phyloP scores from a whole-genome alignment of 2,888 invertebrate genomes.

The Autographa gamma region DNA sequence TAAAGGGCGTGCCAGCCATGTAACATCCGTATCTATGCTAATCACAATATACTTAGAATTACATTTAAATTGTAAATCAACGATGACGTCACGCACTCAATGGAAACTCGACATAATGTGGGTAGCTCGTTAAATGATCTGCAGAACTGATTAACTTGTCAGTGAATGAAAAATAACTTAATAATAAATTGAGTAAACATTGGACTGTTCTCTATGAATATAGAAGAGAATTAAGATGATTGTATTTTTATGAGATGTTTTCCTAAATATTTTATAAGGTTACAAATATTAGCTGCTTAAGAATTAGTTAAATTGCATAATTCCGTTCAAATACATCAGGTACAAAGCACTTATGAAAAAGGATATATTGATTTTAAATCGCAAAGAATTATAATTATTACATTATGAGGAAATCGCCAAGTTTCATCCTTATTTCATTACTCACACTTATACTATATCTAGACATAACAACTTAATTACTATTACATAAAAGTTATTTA shows the following conservation, averaged over 20 bases:
- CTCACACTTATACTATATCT: not conserved
- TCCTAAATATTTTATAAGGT: too few species aligned
- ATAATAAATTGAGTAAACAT: not conserved
- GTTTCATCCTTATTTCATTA: too few species aligned
- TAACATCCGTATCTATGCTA: slow-evolving; percentile 16
- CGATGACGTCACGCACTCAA: slow-evolving; percentile 30
- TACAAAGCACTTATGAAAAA: too few species aligned
- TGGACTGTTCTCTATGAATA: not conserved
- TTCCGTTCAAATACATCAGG: too few species aligned
- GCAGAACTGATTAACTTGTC: not conserved
- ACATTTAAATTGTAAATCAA: slow-evolving; percentile 45
- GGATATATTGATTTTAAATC: too few species aligned
- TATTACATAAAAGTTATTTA: not conserved
- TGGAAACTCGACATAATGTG: slow-evolving; percentile 12
- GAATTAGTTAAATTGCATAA: too few species aligned
- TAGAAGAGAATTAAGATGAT: too few species aligned
- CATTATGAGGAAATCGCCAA: too few species aligned
- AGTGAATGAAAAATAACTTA: not conserved
- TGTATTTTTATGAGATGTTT: too few species aligned
- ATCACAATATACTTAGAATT: slow-evolving; percentile 24
- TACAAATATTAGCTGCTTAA: too few species aligned
- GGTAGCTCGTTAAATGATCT: slow-evolving; percentile 7
- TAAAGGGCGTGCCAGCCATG: slow-evolving; percentile 1
- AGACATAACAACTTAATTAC: not conserved
- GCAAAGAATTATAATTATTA: too few species aligned